Conservation (phyloP, 2,797 vertebrate species). For the Mustela erminea region DNA sequence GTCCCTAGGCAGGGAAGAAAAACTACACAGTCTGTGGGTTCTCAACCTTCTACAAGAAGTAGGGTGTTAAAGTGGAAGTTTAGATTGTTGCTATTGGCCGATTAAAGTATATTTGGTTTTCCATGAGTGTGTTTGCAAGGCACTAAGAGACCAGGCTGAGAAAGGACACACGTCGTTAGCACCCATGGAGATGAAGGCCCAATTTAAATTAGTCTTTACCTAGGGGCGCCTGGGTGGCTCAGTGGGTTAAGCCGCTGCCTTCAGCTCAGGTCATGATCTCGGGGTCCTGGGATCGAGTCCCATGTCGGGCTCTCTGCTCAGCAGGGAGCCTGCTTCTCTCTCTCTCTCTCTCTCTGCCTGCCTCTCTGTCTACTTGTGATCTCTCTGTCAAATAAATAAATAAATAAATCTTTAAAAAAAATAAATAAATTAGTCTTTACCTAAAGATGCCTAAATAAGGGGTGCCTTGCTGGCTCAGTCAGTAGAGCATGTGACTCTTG, state of each 20-base stretch:
- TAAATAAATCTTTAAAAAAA: no score
- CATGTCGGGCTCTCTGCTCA: no score
- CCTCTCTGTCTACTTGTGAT: no score
- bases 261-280: no score
- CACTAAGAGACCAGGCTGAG: neutral
- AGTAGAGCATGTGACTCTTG: neutral
- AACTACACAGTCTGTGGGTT: neutral
- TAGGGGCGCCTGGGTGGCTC: neutral
- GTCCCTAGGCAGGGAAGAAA: neutral
- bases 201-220: slow-evolving; percentile 35
- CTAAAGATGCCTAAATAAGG: neutral
- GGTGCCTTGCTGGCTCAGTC: neutral
- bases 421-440: slow-evolving; percentile 45
- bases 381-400: no score
- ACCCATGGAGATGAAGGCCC: neutral
- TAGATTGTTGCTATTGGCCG: neutral
- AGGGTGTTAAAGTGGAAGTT: neutral
- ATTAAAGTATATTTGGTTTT: slow-evolving; percentile 28
- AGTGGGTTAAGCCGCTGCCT: no score
- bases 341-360: no score
- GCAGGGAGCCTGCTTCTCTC: no score
- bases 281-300: no score
- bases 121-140: neutral
- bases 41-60: neutral
- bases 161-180: neutral